Evolutionary conservation across 2,888 invertebrate species (phyloP), one percentile per base, ranked within the genome.

Genomic region (Meiosimyza platycephala): DNA sequence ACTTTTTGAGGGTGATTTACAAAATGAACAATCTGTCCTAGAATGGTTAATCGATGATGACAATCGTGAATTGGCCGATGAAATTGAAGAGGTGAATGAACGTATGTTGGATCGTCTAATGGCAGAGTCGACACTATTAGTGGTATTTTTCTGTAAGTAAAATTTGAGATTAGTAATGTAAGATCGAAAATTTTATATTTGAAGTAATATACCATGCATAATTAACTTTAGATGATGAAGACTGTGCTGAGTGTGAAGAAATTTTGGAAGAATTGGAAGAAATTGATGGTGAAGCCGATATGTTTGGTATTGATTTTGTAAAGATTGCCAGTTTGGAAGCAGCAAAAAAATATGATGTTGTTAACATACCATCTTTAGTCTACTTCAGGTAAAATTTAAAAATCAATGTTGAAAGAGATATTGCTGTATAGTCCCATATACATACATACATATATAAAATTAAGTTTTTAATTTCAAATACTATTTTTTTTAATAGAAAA

Each of bases 31-130:
- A 81, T 94, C 94, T 0, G 95, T 97, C 40, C 88, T 97, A 69
- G 96, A 97, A 87, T 97, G 97, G 97, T 88, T 97, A 3, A 93
- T 95, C 78, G 96, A 97, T 84, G 97, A 97, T 83, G 96, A 97
- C 77, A 97, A 96, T 85, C 91, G 97, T 15, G 97, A 97, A 88
- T 86, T 97, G 78, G 95, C 95, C 22, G 97, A 97, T 88, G 96
- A 97, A 89, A 97, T 97, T 79, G 97, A 97, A 88, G 94, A 95
- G 50, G 96, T 97, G 11, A 97, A 97, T 82, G 93, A 93, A 40
- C 90, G 95, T 80, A 97, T 97, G 97, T 88, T 97, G 78, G 93
- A 93, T 78, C 90, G 95, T 80, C 89, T 97, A 68, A 89, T 97
- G 79, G 93, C 92, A 22, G 95, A 95, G 84, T 96, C 96, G 16